phyloP scores from a whole-genome alignment of 2,888 invertebrate species.

The Xanthorhoe spadicearia region DNA sequence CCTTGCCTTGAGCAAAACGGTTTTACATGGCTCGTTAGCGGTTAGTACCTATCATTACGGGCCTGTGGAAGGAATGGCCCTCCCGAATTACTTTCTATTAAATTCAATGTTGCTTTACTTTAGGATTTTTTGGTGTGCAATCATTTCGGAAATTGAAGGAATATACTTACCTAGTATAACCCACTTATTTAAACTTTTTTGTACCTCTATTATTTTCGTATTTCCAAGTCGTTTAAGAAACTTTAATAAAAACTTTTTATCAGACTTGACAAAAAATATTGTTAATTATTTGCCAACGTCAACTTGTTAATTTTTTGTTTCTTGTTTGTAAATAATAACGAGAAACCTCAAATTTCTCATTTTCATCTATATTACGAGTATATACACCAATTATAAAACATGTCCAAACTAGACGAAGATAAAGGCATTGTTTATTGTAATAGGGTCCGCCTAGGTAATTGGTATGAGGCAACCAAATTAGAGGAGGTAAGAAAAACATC shows the following conservation, averaged over 20 bases:
- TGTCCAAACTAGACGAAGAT: slow-evolving; percentile 62
- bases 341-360: background rate
- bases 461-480: slow-evolving; percentile 75
- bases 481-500: slow-evolving; percentile 64
- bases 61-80: slow-evolving; percentile 35
- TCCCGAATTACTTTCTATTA: slow-evolving; percentile 40
- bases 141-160: background rate
- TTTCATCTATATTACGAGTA: slow-evolving; percentile 10
- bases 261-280: background rate
- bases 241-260: background rate
- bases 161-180: too few relatives aligned
- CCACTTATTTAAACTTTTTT: too few relatives aligned
- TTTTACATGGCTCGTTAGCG: slow-evolving; percentile 48
- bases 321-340: background rate
- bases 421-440: slow-evolving; percentile 74
- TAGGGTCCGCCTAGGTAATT: slow-evolving; percentile 74
- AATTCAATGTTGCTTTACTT: slow-evolving; percentile 28
- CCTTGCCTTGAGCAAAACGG: slow-evolving; percentile 46
- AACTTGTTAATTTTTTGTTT: background rate
- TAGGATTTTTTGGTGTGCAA: background rate
- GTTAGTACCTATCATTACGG: slow-evolving; percentile 46
- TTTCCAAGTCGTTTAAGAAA: too few relatives aligned
- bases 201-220: too few relatives aligned
- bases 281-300: background rate
- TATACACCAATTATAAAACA: slow-evolving; percentile 36